These are phyloP conservation scores for Spheniscus mendiculus DNA, from an alignment of 2,113 vertebrate genomes.

Conservation along the genomic window DNA sequence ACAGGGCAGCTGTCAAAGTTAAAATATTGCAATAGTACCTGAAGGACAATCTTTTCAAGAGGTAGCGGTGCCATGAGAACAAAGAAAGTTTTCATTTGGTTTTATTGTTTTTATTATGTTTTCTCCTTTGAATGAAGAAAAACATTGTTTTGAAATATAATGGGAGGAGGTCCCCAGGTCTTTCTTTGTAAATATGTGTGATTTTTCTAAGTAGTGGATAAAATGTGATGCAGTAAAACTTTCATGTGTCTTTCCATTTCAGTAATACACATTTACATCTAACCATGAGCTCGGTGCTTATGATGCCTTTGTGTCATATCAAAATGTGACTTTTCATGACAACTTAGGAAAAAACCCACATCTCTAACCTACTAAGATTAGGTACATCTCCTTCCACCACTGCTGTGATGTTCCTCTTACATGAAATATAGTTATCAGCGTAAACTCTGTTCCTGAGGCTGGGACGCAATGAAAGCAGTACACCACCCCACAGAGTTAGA, in stretches of 20 bases:
- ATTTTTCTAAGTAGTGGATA: not conserved
- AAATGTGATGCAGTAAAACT: not conserved
- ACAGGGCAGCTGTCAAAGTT: slow-evolving; percentile 20
- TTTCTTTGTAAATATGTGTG: not conserved
- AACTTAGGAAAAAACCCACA: rapidly evolving
- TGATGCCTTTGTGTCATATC: not conserved
- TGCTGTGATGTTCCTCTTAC: not conserved
- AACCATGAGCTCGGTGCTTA: not conserved
- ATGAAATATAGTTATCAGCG: not conserved
- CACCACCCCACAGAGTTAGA: not conserved
- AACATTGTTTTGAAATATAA: not conserved
- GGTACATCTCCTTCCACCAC: not conserved
- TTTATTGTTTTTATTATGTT: not conserved
- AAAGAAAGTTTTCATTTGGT: not conserved
- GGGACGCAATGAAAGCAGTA: not conserved
- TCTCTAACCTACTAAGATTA: not conserved
- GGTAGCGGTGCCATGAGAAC: not conserved
- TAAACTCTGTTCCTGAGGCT: not conserved
- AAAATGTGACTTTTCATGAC: not conserved
- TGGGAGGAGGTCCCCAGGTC: not conserved
- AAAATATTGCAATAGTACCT: not conserved
- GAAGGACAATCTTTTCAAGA: slow-evolving; percentile 17
- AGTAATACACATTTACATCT: not conserved
- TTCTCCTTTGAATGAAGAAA: not conserved
- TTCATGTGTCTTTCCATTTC: not conserved